Percentiles rank a stretch among this genome's conserved stretches.
Conservation (phyloP, 1,140 invertebrate genomes). For the Ostrea denselamellosa region DNA sequence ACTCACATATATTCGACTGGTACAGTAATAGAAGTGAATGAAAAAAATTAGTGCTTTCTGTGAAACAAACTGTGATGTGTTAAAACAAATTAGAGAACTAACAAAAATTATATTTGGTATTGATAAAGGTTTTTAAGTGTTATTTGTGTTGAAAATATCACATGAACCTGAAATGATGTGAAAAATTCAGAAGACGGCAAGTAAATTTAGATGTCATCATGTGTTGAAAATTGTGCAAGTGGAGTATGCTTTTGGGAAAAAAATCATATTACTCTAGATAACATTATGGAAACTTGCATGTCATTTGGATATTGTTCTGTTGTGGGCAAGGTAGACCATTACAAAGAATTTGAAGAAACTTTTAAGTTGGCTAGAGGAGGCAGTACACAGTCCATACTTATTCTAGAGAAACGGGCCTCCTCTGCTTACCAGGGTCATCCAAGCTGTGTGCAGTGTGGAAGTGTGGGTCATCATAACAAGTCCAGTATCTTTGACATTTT, state of each 20-base stretch:
- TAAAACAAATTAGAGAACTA: neutral
- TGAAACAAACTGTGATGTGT: neutral
- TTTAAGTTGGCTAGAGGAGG: neutral
- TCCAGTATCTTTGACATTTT: constrained; percentile 55
- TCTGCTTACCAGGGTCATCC: neutral
- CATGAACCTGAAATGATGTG: no score
- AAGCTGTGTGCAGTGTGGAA: constrained; percentile 5
- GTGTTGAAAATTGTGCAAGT: no score
- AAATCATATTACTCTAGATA: no score
- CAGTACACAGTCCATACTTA: neutral
- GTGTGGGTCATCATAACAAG: neutral
- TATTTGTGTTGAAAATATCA: no score
- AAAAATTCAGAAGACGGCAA: no score
- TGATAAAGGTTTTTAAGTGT: no score
- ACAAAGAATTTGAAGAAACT: neutral
- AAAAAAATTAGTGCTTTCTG: neutral
- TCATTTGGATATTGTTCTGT: constrained; percentile 17
- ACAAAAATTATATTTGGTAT: no score
- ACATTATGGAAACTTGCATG: neutral
- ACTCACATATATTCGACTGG: neutral
- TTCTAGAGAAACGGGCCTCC: neutral
- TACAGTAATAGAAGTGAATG: neutral
- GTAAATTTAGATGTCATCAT: no score
- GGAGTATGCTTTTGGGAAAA: no score
- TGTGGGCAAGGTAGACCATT: neutral